These are phyloP conservation scores for Crotalus adamanteus DNA, from an alignment of 2,797 vertebrate species.

Conservation along the genomic window DNA sequence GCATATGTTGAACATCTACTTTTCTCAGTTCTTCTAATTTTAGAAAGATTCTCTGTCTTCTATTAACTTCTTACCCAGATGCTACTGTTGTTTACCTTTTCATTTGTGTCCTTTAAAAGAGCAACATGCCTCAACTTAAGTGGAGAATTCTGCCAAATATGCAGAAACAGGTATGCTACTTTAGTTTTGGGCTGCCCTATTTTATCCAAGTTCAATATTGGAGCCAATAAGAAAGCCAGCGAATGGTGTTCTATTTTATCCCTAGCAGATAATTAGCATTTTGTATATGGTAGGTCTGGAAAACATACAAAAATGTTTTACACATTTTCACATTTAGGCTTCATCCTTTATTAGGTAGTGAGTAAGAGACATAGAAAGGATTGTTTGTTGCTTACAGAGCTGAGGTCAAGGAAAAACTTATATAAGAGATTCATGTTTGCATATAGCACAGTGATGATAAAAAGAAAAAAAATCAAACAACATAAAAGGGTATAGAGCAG, in stretches of 20 bases:
- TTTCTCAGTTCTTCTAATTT: not conserved
- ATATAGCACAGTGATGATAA: slow-evolving; percentile 67
- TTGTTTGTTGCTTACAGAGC: slow-evolving; percentile 73
- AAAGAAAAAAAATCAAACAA: slow-evolving; percentile 57
- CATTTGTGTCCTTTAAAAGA: not conserved
- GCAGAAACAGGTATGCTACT: not conserved
- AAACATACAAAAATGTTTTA: slow-evolving; percentile 72
- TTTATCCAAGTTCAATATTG: not conserved
- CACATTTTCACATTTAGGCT: slow-evolving; percentile 73
- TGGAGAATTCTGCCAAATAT: not conserved
- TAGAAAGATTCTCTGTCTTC: not conserved
- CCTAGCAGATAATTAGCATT: not conserved
- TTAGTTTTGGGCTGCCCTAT: not conserved
- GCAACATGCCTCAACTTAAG: not conserved
- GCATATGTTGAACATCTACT: not conserved
- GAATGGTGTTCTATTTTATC: slow-evolving; percentile 2
- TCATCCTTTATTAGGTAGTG: slow-evolving; percentile 82
- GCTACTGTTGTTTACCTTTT: not conserved
- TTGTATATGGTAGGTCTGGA: slow-evolving; percentile 24
- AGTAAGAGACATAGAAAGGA: slow-evolving; percentile 75
- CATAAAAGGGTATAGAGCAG: slow-evolving; percentile 63
- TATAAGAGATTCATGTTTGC: slow-evolving; percentile 68
- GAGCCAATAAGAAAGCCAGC: not conserved
- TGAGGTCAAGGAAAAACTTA: slow-evolving; percentile 71
- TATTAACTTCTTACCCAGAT: not conserved